Base-by-base conservation (phyloP, 2,797 vertebrate species). In the Pangasius mekongensis region DNA sequence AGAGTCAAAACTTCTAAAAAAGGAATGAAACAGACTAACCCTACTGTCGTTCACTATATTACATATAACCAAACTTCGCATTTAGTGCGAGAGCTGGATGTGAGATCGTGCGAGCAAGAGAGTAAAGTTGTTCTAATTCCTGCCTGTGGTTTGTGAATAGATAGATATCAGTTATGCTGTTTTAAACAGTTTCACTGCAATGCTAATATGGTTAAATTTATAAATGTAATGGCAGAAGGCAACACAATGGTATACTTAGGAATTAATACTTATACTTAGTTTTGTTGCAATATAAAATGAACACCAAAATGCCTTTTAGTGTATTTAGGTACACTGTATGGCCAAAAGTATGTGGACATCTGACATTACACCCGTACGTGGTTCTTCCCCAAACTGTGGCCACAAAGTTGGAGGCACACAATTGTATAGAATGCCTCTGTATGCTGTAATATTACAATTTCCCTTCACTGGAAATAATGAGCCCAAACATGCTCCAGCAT, bases 81-180 rank as follows among this genome's bases (percentile, higher is more conserved):
- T 24, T 80, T 54, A 52, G 43, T 13, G 71, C 10, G 0, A 14
- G 24, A 33, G 83, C 49, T 22, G 83, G 3, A 16, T 1, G 9
- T 30, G 52, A 58, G 87, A 83, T 85, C 77, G 87, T 85, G 85
- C 91, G 90, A 91, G 91, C 69, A 89, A 91, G 88, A 93, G 93
- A 95, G 93, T 88, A 91, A 94, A 78, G 92, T 91, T 88, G 83
- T 91, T 86, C 73, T 67, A 94, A 95, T 95, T 96, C 93, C 94
- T 95, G 94, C 92, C 91, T 60, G 49, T 69, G 67, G 71, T 89
- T 91, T 92, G 93, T 93, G 92, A 93, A 95, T 39, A 66, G 39
- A 49, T 8, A 81, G 39, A 49, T 8, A 81, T 66, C 58, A 30
- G 58, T n/a, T 39, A 77, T 30, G 27, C 14, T 30, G 74, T 30